Conservation (phyloP, 1,140 invertebrate species). For the Eriosoma lanigerum region DNA sequence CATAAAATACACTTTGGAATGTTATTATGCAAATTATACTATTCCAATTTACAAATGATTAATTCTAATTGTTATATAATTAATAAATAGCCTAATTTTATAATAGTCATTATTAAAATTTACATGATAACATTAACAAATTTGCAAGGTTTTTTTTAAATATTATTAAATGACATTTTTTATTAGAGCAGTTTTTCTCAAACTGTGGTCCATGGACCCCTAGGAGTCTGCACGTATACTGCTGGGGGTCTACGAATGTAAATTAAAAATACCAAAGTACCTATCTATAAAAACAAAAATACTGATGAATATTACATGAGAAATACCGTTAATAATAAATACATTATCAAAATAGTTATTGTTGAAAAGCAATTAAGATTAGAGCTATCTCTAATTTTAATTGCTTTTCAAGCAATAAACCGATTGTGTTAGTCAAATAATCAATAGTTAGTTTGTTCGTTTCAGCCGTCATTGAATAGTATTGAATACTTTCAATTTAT, state of each 20-base stretch:
- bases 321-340: not conserved
- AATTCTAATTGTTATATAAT: no score
- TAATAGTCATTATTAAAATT: no score
- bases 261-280: not conserved
- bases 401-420: not conserved
- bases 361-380: slow-evolving; percentile 6
- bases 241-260: not conserved
- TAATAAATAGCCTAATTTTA: no score
- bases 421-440: not conserved
- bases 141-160: no score
- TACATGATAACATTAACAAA: no score
- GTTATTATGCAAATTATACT: no score
- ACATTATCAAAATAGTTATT: not conserved
- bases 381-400: no score
- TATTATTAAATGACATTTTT: no score
- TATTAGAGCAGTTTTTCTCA: not conserved
- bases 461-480: not conserved
- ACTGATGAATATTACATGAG: not conserved
- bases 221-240: no score
- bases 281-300: no score
- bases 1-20: not conserved
- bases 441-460: not conserved
- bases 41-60: no score
- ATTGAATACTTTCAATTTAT: not conserved
- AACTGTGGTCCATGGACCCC: no score